Evolutionary conservation across 2,797 vertebrate species (phyloP).

Genomic region (Syncerus caffer): DNA sequence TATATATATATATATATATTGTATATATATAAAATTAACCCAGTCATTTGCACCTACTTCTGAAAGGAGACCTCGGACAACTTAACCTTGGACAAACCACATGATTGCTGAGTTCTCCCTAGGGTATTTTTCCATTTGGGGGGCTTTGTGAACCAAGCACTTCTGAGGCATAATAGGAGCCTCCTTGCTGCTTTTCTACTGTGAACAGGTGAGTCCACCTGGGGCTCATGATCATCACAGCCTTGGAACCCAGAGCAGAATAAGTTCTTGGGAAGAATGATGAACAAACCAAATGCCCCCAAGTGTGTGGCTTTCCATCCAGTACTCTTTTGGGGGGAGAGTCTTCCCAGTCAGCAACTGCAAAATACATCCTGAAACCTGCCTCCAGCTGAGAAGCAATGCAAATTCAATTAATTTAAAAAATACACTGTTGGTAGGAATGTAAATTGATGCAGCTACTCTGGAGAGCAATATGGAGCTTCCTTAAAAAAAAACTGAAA

Average conservation of each 20-base stretch:
- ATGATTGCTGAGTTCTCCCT: background rate
- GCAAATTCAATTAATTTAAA: background rate
- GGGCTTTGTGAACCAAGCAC: background rate
- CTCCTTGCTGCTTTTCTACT: background rate
- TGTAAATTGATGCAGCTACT: background rate
- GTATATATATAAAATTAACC: background rate
- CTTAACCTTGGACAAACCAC: background rate
- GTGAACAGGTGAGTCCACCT: no score
- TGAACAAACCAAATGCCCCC: fast-evolving
- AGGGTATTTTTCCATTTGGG: no score
- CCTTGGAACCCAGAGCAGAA: background rate
- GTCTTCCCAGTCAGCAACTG: no score
- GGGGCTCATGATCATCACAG: background rate
- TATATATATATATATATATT: no score
- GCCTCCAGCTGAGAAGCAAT: background rate
- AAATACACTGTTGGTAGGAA: background rate
- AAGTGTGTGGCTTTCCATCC: background rate
- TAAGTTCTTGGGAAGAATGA: background rate
- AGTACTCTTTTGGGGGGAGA: fast-evolving
- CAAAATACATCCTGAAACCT: no score
- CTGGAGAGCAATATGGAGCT: background rate
- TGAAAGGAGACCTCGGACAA: background rate
- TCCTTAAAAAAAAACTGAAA: background rate
- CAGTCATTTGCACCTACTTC: fast-evolving
- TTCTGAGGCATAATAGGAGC: background rate